Evolutionary conservation across 2,888 invertebrate species (phyloP), one percentile per base, ranked within the genome.

Genomic region (Drosophila emarginata): DNA sequence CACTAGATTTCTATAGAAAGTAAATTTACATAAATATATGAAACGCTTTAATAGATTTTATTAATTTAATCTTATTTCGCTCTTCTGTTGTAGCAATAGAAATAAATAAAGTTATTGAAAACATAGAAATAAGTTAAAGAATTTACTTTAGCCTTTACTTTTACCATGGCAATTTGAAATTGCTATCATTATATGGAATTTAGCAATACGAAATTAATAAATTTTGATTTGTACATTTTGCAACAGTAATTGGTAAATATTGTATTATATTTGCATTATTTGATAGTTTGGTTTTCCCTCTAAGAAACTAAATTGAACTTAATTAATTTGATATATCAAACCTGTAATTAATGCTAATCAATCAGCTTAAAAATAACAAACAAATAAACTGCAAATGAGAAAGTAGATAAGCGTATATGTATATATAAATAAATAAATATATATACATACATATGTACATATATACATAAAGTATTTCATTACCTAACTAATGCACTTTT

Each of bases 401-500:
- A 58, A 45, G 21, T 21, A 45, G 45, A 45, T 45, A 45, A 45
- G 45, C 45, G 2, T 45, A 21, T 11, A 11, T 9, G 9, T 32
- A 9, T 32, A 32, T 7, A 32, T 32, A 26, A 4, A 32, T 18
- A 45, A 7, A 15, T 45, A 45, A 1, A 18, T 15, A 40, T 15
- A 11, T 15, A 40, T 15, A 14, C 14, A 15, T 14, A 14, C 1
- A 11, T 18, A 18, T 18, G 18, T 21, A 45, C 2, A 21, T 21
- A 45, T 45, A 45, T 18, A 45, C 21, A 18, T 36, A 54, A 32
- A 18, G 32, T n/a, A 28, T 62, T 45, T 51, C 72, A 65, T 77
- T 73, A 67, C 65, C 67, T 63, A 64, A 62, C 69, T 80, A 84
- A 87, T 87, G 79, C 73, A 76, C 71, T 88, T 80, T 88, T 80